Evolutionary conservation across 2,888 invertebrate genomes (phyloP).

Genomic region (Phalera bucephala): DNA sequence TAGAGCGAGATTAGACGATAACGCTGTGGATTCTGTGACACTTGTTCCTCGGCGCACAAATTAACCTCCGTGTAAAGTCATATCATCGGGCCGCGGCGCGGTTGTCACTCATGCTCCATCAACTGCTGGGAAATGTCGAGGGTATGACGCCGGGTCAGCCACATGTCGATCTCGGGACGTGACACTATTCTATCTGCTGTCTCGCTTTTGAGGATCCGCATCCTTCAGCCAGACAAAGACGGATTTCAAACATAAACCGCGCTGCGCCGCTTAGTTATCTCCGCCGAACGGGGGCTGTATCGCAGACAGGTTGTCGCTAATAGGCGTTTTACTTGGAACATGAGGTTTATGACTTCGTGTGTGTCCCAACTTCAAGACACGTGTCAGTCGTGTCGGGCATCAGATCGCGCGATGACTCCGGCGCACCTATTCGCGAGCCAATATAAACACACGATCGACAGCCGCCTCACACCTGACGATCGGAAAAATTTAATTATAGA

Average conservation of each 20-base stretch:
- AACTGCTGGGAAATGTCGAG: slow-evolving; percentile 76
- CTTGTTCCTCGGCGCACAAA: slow-evolving; percentile 67
- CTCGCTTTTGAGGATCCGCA: slow-evolving; percentile 65
- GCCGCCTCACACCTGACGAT: slow-evolving; percentile 49
- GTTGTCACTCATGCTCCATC: slow-evolving; percentile 83
- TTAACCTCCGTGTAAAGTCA: slow-evolving; percentile 78
- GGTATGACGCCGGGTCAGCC: slow-evolving; percentile 79
- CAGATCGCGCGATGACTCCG: slow-evolving; percentile 60
- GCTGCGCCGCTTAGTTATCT: slow-evolving; percentile 67
- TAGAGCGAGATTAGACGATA: slow-evolving; percentile 69
- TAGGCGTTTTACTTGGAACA: slow-evolving; percentile 76
- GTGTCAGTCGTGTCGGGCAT: slow-evolving; percentile 64
- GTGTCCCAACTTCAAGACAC: slow-evolving; percentile 66
- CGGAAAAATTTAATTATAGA: slow-evolving; percentile 66
- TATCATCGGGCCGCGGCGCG: slow-evolving; percentile 57
- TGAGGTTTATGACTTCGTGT: slow-evolving; percentile 72
- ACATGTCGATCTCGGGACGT: slow-evolving; percentile 71
- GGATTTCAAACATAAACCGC: slow-evolving; percentile 55
- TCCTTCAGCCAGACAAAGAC: slow-evolving; percentile 71
- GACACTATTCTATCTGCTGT: slow-evolving; percentile 73
- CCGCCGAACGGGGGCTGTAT: slow-evolving; percentile 64
- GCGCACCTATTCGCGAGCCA: slow-evolving; percentile 58
- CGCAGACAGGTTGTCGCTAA: slow-evolving; percentile 79
- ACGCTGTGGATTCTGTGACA: slow-evolving; percentile 56
- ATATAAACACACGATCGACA: slow-evolving; percentile 64